These are phyloP conservation scores for Cyclina sinensis DNA, from an alignment of 1,140 invertebrate genomes.

Conservation along the genomic window DNA sequence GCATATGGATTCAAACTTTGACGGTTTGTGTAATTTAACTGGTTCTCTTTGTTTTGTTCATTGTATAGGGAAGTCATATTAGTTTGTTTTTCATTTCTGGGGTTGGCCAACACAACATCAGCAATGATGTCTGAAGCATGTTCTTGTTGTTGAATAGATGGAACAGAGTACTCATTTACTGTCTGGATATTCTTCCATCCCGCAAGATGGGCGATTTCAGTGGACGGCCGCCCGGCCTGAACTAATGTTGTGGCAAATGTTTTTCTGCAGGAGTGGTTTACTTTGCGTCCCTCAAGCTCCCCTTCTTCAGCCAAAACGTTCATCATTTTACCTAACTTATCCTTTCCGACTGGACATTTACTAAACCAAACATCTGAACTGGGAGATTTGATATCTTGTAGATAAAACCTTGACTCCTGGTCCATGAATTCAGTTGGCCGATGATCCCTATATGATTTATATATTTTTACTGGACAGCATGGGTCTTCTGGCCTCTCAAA, in stretches of 20 bases:
- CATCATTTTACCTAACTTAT: slow-evolving; percentile 57
- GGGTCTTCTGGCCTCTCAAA: slow-evolving; percentile 32
- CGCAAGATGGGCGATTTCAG: slow-evolving; percentile 56
- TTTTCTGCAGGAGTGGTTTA: slow-evolving; percentile 61
- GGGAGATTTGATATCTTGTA: slow-evolving; percentile 4
- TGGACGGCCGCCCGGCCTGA: slow-evolving; percentile 24
- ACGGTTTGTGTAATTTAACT: background rate
- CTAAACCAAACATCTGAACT: slow-evolving; percentile 36
- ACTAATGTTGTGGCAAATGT: slow-evolving; percentile 57
- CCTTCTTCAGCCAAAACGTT: slow-evolving; percentile 26
- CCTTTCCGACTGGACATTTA: slow-evolving; percentile 43
- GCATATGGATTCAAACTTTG: background rate
- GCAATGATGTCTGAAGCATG: slow-evolving; percentile 36
- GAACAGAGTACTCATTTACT: slow-evolving; percentile 19
- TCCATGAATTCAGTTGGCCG: slow-evolving; percentile 42
- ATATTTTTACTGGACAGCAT: slow-evolving; percentile 51
- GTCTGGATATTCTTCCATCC: slow-evolving; percentile 53
- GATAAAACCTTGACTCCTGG: slow-evolving; percentile 28
- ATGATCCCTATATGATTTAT: slow-evolving; percentile 29
- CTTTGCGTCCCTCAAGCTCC: slow-evolving; percentile 47
- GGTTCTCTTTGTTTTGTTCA: background rate
- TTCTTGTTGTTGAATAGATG: slow-evolving; percentile 14
- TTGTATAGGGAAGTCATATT: background rate
- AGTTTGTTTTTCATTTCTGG: background rate
- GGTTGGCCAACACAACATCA: background rate